A percentile compares a stretch with the other conserved stretches of the same genome.
These are phyloP conservation scores for Ochropacha duplaris DNA, from an alignment of 2,888 invertebrate species.

Conservation along the genomic window DNA sequence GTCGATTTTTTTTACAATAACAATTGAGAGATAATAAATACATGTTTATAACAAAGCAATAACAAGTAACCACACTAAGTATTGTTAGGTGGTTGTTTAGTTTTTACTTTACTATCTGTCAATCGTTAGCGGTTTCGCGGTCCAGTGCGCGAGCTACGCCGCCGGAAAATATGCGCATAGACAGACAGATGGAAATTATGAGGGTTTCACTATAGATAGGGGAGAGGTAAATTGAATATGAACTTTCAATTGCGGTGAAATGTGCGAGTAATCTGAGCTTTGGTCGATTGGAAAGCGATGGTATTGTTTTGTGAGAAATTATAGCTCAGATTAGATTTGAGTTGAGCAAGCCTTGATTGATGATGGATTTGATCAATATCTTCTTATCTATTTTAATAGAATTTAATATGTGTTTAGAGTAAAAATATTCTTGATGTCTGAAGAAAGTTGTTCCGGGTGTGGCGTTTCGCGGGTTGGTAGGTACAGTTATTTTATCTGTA, in stretches of 20 bases:
- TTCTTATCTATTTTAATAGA: too few relatives aligned
- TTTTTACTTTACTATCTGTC: slow-evolving; percentile 41
- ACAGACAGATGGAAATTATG: slow-evolving; percentile 36
- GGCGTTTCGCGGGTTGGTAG: too few relatives aligned
- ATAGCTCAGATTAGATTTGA: slow-evolving; percentile 31
- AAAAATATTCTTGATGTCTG: too few relatives aligned
- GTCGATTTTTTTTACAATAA: too few relatives aligned
- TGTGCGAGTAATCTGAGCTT: slow-evolving; percentile 39
- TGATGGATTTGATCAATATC: slow-evolving; percentile 8
- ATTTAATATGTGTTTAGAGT: not conserved
- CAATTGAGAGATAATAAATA: not conserved
- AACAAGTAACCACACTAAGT: slow-evolving; percentile 22
- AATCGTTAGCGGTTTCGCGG: slow-evolving; percentile 55
- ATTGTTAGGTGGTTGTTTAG: slow-evolving; percentile 35
- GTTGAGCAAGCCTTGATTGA: slow-evolving; percentile 13
- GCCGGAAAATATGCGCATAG: slow-evolving; percentile 14
- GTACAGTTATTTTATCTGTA: too few relatives aligned
- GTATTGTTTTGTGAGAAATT: slow-evolving; percentile 31
- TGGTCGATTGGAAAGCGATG: slow-evolving; percentile 36
- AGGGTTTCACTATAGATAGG: slow-evolving; percentile 45
- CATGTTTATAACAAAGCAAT: not conserved
- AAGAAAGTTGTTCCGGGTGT: not conserved
- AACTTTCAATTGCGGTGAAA: slow-evolving; percentile 59
- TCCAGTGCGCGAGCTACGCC: slow-evolving; percentile 38
- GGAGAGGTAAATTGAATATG: slow-evolving; percentile 61